Base-by-base conservation (phyloP, 37 sponge, comb jelly and placozoan species). In the Geodia barretti region DNA sequence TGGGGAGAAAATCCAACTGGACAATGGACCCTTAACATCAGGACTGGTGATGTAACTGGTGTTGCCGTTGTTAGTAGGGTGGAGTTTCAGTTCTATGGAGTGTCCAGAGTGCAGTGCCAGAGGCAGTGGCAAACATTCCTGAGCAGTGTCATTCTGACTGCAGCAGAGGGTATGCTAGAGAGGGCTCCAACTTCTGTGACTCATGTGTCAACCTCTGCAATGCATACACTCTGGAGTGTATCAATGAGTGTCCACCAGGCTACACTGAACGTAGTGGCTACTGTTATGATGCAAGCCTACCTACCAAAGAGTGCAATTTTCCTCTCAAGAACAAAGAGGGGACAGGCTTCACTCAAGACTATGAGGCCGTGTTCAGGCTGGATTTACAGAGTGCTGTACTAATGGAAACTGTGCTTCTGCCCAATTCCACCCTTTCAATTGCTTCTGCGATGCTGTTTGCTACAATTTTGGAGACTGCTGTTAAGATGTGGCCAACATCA, bases 1-100 rank as follows among this genome's bases (percentile, higher is more conserved):
- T 92, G 92, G 92, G 92, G 87, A 35, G 92, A 92, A 37, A 43
- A 78, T 65, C 82, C 92, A 2, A 47, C 28, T 11, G 92, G 92
- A 25, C n/a, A 54, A 62, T 92, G 92, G 92, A 75, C 79, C 20
- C 64, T 90, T 30, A 73, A 39, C 39, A 42, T 73, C 24, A 36
- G 74, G 41, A 30, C 39, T 42, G 41, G 28, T 73, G 74, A 42
- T 30, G 41, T 25, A 36, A 73, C 29, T 65, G 83, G 43, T 26
- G 72, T 77, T n/a, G 43, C 66, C 19, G 75, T 54, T 19, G 41
- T 86, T 43, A 70, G 41, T 40, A 25, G 32, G 24, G 11, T 77
- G 47, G 25, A 41, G 36, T 20, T 78, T 41, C 60, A 42, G 25
- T 41, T 90, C 34, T 67, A 62, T 75, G 89, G 82, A 41, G 76